Evolutionary conservation across 2,888 invertebrate genomes (phyloP), one percentile per base, ranked within the genome.

Genomic region (Anoplius nigerrimus): DNA sequence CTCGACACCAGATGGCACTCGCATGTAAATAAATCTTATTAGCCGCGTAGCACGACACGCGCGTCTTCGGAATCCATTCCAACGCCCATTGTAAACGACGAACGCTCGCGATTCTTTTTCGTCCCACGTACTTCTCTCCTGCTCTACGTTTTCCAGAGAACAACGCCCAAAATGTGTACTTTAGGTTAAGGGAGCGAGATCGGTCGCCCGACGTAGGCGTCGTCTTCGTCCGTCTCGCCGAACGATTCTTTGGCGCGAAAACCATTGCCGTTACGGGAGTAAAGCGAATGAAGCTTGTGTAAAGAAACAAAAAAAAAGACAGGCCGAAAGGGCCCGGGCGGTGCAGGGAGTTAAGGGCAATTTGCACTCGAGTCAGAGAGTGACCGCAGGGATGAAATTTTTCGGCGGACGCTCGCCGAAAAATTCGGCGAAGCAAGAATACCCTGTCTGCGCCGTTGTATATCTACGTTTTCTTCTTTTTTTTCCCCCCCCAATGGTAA

Each of bases 61-160:
- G 71, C 63, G 58, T 68, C 68, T 80, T 78, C 72, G 64, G 66
- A 72, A 78, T 80, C 69, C 78, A 79, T 79, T 79, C 79, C 80
- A 80, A 13, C 34, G 34, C 11, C 46, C 65, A 71, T 65, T 54
- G 56, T 65, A 75, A 79, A 61, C 70, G 42, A 62, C 52, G 59
- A 34, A 69, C 63, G 69, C 57, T 42, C 42, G 62, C 62, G 52
- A 53, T 21, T 54, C 60, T 67, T 53, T 55, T 34, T 34, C 34
- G 11, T 42, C 53, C 24, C 52, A 20, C 24, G 13, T 27, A n/a
- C n/a, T n/a, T n/a, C n/a, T 18, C 61, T 53, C 16, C 34, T 34
- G 34, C 48, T 57, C 22, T 20, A 16, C 16, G 63, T 59, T 63
- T 43, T 24, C 46, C 46, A 21, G 46, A 48, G 46, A 20, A 58